Base-by-base conservation (phyloP, 2,113 vertebrate species). In the Camelus dromedarius region DNA sequence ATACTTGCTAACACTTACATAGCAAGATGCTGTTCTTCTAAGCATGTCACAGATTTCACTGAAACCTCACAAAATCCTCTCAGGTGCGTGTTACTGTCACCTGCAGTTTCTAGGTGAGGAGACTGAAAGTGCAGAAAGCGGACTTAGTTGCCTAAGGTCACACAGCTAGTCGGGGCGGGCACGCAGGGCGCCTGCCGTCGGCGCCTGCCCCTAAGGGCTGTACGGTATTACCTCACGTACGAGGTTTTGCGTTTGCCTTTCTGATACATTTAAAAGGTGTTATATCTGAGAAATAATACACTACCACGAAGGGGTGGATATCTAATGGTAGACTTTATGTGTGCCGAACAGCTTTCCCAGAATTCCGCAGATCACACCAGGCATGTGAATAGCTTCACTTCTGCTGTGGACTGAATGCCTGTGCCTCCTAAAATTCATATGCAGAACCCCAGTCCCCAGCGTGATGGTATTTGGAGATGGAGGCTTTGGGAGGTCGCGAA, bases 21-120 rank as follows among this genome's bases (percentile, higher is more conserved):
- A 67, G 38, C 6, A 77, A 32, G 24, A 48, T 76, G 8, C 9
- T 79, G 10, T 77, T 85, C n/a, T 48, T 52, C 54, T 72, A 66
- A 88, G 48, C 42, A 77, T 35, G 42, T 80, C 12, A 72, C 12
- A 5, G 24, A 81, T 32, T 70, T 82, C 82, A 95, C 1, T 60
- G 48, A 82, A 50, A 86, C n/a, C 60, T 91, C 26, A 96, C 30
- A 54, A 76, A 58, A 67, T 75, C 28, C 52, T 50, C 38, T 35
- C n/a, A 77, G 42, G 20, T 60, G n/a, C 89, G 38, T 56, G 48
- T 30, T 70, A 46, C 35, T 75, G 72, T 42, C 32, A 58, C 46
- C 13, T 13, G 26, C 5, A 42, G 64, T 91, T 89, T 88, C 28
- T 14, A 79, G 72, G 82, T 9, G 38, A 72, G 48, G 28, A 94